Evolutionary conservation across 1,140 invertebrate species (phyloP).

Genomic region (Bradynema listronoti): DNA sequence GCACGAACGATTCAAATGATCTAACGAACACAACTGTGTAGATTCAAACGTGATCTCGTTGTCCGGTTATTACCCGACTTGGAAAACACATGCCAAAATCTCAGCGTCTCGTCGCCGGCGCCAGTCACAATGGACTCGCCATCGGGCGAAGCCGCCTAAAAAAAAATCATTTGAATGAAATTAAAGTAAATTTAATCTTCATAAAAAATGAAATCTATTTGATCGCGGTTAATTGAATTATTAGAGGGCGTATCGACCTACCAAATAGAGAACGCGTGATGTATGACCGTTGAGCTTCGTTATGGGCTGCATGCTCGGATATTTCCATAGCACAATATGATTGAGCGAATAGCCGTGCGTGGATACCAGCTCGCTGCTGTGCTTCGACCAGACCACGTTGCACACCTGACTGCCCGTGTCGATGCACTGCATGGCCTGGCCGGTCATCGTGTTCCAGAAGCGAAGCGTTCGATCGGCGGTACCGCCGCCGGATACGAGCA

Average conservation of each 20-base stretch:
- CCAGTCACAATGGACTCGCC: constrained; percentile 98
- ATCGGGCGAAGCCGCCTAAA: constrained; percentile 85
- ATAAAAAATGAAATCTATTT: too few relatives aligned
- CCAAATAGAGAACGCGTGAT: constrained; percentile 86
- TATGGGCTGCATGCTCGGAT: constrained; percentile 78
- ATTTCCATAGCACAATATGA: constrained; percentile 93
- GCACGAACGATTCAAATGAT: too few relatives aligned
- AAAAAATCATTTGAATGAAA: too few relatives aligned
- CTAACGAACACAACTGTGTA: constrained; percentile 29
- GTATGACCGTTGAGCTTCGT: constrained; percentile 97
- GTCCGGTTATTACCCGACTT: constrained; percentile 31
- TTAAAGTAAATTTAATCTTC: too few relatives aligned
- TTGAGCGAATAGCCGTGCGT: constrained; percentile 99
- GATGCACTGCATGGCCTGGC: constrained; percentile 94
- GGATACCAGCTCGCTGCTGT: constrained; percentile 65
- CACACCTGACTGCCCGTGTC: constrained; percentile 95
- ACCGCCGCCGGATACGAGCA: constrained; percentile 88
- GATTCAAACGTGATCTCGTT: constrained; percentile 32
- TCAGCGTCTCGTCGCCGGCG: constrained; percentile 92
- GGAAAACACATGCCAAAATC: constrained; percentile 60
- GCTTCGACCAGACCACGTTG: constrained; percentile 89
- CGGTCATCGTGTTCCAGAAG: constrained; percentile 99
- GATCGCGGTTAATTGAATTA: too few relatives aligned
- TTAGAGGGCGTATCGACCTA: constrained; percentile 51
- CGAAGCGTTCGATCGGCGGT: constrained; percentile 94